Conservation (phyloP, 2,797 vertebrate genomes). For the Malacoraja senta region DNA sequence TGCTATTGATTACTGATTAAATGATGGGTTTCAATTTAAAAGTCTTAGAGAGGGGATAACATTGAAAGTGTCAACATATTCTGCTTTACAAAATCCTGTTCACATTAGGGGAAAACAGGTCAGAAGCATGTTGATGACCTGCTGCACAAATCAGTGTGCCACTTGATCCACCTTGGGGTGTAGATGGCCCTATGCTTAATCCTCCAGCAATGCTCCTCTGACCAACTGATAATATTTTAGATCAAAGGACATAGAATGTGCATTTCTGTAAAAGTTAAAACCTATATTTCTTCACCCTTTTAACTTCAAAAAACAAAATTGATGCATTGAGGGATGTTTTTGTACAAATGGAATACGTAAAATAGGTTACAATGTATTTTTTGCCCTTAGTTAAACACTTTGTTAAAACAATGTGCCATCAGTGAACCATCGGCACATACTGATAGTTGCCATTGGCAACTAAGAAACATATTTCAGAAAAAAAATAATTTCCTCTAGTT, state of each 20-base stretch:
- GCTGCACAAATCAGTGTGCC: not conserved
- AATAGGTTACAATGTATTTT: not conserved
- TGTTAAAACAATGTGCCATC: not conserved
- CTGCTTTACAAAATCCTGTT: not conserved
- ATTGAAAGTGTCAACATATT: not conserved
- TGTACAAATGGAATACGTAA: not conserved
- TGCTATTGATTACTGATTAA: not conserved
- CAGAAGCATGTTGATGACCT: not conserved
- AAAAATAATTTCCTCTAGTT: slow-evolving; percentile 3
- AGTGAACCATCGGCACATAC: not conserved
- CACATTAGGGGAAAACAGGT: not conserved
- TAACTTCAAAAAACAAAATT: not conserved
- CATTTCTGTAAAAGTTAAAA: not conserved
- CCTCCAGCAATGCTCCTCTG: not conserved
- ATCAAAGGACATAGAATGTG: not conserved
- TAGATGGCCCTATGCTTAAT: not conserved
- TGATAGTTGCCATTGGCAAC: slow-evolving; percentile 13
- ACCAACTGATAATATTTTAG: not conserved
- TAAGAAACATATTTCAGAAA: slow-evolving; percentile 6
- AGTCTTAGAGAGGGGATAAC: not conserved
- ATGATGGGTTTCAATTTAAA: not conserved
- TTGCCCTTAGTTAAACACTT: slow-evolving; percentile 8
- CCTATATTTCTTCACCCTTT: not conserved
- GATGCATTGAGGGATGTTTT: not conserved
- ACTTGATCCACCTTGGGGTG: not conserved